phyloP scores from a whole-genome alignment of 2,888 invertebrate genomes.

The Cryptus viduatorius region DNA sequence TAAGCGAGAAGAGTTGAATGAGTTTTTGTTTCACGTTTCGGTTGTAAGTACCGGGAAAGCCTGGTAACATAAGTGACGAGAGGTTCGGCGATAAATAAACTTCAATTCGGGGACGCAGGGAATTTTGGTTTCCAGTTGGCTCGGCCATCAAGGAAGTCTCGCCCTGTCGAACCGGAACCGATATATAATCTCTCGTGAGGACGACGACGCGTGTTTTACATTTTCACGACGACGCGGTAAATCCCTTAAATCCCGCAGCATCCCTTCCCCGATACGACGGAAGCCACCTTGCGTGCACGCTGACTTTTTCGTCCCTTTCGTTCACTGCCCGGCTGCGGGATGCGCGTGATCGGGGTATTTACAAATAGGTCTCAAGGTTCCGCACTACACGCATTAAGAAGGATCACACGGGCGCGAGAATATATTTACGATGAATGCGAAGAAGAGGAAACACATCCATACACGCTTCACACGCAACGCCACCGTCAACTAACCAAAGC shows the following conservation, averaged over 20 bases:
- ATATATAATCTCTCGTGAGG: conserved; percentile 76
- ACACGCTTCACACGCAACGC: not conserved
- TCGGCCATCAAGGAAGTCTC: conserved; percentile 54
- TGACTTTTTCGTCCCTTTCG: not conserved
- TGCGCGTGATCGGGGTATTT: conserved; percentile 63
- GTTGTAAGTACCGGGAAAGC: conserved; percentile 31
- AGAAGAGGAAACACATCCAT: not conserved
- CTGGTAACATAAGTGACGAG: not conserved
- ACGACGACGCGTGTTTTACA: conserved; percentile 75
- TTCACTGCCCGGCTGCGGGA: conserved; percentile 19
- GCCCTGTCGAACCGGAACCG: conserved; percentile 74
- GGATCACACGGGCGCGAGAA: conserved; percentile 63
- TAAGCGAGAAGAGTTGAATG: conserved; percentile 57
- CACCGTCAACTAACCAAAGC: not conserved
- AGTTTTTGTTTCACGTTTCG: conserved; percentile 55
- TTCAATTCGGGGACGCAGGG: not conserved
- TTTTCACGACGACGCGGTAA: conserved; percentile 75
- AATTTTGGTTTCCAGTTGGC: conserved; percentile 23
- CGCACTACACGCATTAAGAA: conserved; percentile 65
- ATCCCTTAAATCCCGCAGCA: conserved; percentile 77
- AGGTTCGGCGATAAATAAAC: conserved; percentile 25
- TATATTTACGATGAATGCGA: not conserved
- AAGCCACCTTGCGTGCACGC: conserved; percentile 76
- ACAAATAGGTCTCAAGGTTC: conserved; percentile 71
- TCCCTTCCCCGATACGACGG: conserved; percentile 72